Base-by-base conservation (phyloP, 2,888 invertebrate genomes). In the Notodonta ziczac region DNA sequence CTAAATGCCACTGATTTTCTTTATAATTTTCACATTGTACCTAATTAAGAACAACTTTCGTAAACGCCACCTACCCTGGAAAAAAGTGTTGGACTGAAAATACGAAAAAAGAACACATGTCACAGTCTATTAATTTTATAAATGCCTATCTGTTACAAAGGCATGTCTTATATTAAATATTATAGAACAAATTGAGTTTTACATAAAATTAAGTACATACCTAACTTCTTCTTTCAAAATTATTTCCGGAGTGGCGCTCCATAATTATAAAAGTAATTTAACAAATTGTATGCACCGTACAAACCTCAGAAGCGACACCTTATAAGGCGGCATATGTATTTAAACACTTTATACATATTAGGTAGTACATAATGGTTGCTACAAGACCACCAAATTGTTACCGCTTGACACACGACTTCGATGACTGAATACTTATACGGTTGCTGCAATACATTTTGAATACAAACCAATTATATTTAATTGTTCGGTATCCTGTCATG, bases 401-500 rank as follows among this genome's bases (percentile, higher is more conserved):
- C 69, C 59, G 24, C 50, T 35, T 67, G 61, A 69, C 60, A 58
- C 63, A 59, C n/a, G 40, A 32, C 39, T 57, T 40, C 52, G 14
- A 44, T 54, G 53, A 51, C 40, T 60, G 70, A 70, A 76, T 72
- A 35, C 58, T 56, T 73, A 76, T 70, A 65, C 73, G 60, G 72
- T 74, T 74, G 69, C 59, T 56, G 58, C 16, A 46, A 32, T 56
- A 58, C 65, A 55, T 14, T 54, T 1, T 74, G 75, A 74, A 75
- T 75, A 69, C 70, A 65, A 76, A 74, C 16, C 50, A 73, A 61
- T 70, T 65, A 40, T 61, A 60, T 64, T 24, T 75, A 72, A 76
- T 75, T 73, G 68, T 32, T 68, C 24, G 7, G 56, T 66, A 64
- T 73, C 70, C 76, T 73, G 72, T 65, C 65, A 66, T 14, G 57